phyloP scores from a whole-genome alignment of 2,113 vertebrate genomes.

The Ondatra zibethicus region DNA sequence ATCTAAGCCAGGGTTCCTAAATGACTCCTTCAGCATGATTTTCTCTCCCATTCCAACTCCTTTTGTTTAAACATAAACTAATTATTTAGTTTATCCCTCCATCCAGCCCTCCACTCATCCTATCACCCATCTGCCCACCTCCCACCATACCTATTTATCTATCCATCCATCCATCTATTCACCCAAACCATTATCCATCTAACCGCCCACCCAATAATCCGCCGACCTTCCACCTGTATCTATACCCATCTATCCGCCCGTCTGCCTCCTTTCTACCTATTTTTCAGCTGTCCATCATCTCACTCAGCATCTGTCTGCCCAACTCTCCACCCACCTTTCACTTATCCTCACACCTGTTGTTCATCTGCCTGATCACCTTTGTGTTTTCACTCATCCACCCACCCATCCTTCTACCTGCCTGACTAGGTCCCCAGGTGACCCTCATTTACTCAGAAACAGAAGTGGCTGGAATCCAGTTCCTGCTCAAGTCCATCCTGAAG shows the following conservation, averaged over 20 bases:
- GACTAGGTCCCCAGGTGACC: background rate
- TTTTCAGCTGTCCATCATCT: background rate
- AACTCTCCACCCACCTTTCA: background rate
- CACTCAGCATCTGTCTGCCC: no score
- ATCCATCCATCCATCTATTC: no score
- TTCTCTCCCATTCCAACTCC: background rate
- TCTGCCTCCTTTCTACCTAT: background rate
- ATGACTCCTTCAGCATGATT: background rate
- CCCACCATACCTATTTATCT: rapidly evolving
- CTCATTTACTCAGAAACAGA: background rate
- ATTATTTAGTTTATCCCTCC: background rate
- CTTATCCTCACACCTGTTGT: background rate
- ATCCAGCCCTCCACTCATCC: background rate
- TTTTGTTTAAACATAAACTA: background rate
- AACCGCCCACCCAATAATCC: background rate
- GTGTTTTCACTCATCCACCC: background rate
- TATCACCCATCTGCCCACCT: background rate
- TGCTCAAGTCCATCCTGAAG: background rate
- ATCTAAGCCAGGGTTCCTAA: background rate
- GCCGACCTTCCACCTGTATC: background rate
- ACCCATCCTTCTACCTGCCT: background rate
- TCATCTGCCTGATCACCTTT: rapidly evolving
- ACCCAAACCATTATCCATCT: background rate
- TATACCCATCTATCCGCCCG: background rate
- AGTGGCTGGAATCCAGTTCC: background rate